These are phyloP conservation scores for Uloborus plumipes DNA, from an alignment of 2,888 invertebrate species.

Conservation along the genomic window DNA sequence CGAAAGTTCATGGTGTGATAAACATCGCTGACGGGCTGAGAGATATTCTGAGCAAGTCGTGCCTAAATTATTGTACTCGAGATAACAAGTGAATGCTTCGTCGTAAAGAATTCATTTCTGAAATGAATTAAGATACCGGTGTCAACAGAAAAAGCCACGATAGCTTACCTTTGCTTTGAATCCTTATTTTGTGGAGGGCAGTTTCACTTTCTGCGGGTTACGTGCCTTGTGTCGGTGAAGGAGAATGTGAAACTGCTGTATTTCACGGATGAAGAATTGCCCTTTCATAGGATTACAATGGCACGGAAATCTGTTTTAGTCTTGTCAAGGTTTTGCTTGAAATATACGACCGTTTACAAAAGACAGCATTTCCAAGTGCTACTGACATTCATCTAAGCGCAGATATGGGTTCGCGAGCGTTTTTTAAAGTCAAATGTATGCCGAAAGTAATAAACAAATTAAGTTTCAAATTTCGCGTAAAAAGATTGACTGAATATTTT, in stretches of 20 bases:
- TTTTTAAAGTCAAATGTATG: background rate
- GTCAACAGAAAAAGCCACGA: no score
- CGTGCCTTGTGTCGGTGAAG: constrained; percentile 37
- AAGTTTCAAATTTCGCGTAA: no score
- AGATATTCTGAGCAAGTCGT: no score
- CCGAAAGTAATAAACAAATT: no score
- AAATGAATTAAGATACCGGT: no score
- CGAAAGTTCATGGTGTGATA: no score
- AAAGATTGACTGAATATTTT: no score
- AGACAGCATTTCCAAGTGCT: constrained; percentile 41
- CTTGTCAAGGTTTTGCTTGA: constrained; percentile 55
- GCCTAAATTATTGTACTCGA: no score
- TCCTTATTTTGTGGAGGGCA: constrained; percentile 20
- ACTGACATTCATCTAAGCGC: constrained; percentile 29
- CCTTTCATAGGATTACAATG: constrained; percentile 55
- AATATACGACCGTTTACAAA: constrained; percentile 49
- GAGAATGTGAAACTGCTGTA: constrained; percentile 36
- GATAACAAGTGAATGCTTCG: no score
- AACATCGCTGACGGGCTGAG: no score
- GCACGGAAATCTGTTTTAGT: constrained; percentile 47
- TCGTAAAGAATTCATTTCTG: no score
- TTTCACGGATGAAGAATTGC: constrained; percentile 54
- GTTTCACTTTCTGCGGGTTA: constrained; percentile 14
- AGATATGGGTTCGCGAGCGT: background rate
- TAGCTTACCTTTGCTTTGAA: no score